Conservation (phyloP, 2,113 vertebrate species). For the Willisornis vidua region DNA sequence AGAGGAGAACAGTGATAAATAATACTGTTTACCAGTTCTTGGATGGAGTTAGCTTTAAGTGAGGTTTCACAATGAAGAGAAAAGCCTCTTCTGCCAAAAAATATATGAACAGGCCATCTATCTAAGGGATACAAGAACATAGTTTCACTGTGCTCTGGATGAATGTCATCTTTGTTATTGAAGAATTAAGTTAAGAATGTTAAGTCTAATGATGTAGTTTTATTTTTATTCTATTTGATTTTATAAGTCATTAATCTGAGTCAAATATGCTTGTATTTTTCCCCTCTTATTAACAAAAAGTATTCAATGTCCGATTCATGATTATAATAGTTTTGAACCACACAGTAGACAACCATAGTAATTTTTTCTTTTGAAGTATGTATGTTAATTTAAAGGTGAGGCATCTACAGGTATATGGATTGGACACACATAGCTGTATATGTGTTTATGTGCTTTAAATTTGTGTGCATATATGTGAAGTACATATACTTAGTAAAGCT, state of each 20-base stretch:
- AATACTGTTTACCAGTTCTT: constrained; percentile 41
- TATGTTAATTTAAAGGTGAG: not conserved
- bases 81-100: constrained; percentile 9
- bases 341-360: not conserved
- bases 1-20: constrained; percentile 14
- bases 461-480: not conserved
- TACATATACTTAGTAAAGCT: not conserved
- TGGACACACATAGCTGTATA: not conserved
- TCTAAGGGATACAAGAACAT: not conserved
- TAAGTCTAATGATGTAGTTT: not conserved
- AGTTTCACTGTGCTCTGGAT: constrained; percentile 5
- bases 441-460: not conserved
- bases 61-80: constrained; percentile 22
- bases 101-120: not conserved
- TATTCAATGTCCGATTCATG: not conserved
- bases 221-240: not conserved
- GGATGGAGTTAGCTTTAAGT: constrained; percentile 34
- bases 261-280: not conserved
- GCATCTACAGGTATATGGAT: not conserved
- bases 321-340: not conserved
- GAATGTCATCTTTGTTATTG: not conserved
- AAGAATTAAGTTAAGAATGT: not conserved
- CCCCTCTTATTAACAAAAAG: not conserved
- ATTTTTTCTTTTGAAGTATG: not conserved
- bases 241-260: not conserved